Evolutionary conservation across 2,888 invertebrate species (phyloP).

Genomic region (Polyploca ridens): DNA sequence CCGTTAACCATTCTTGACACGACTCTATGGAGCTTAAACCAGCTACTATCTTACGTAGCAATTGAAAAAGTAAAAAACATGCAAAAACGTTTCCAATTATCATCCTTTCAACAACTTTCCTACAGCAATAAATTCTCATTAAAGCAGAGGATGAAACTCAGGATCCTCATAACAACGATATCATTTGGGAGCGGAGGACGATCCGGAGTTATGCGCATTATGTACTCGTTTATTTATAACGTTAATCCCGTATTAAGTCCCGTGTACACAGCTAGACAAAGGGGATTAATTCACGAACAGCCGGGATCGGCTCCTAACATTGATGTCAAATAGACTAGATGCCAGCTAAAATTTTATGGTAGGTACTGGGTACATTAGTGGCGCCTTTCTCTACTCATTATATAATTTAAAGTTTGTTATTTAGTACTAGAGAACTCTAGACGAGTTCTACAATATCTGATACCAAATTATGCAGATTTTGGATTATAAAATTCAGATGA

Average conservation of each 20-base stretch:
- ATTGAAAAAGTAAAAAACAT: too few species aligned
- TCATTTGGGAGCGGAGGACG: not conserved
- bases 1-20: too few species aligned
- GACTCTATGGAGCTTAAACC: too few species aligned
- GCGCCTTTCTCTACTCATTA: too few species aligned
- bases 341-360: not conserved
- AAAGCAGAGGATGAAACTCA: not conserved
- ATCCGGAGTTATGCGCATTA: not conserved
- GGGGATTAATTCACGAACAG: conserved; percentile 10
- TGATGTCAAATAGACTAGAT: not conserved
- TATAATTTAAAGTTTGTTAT: not conserved
- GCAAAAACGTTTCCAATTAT: too few species aligned
- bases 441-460: too few species aligned
- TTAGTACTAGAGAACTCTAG: too few species aligned
- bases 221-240: conserved; percentile 12
- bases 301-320: not conserved
- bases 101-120: not conserved
- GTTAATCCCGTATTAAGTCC: conserved; percentile 13
- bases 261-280: not conserved
- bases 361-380: too few species aligned
- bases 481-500: too few species aligned
- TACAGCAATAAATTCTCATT: not conserved
- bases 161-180: not conserved
- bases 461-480: too few species aligned
- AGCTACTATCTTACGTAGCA: too few species aligned